A percentile compares a stretch with the other conserved stretches of the same genome.
Conservation (phyloP, 2,113 vertebrate species). For the Crotalus helleri region DNA sequence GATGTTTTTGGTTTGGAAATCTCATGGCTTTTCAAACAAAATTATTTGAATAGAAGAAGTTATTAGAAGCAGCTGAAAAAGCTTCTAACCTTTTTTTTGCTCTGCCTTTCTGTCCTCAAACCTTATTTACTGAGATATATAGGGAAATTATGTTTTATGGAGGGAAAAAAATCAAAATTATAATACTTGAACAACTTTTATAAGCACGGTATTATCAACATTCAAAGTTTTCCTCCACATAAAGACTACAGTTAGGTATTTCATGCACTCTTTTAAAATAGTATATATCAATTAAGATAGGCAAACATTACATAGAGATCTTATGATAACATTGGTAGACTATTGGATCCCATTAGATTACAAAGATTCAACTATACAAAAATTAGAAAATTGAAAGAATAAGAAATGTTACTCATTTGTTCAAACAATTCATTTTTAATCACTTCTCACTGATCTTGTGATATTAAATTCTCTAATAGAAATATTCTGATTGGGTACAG, state of each 20-base stretch:
- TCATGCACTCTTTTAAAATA: conserved; percentile 1
- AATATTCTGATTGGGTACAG: neutral
- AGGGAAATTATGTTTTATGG: neutral
- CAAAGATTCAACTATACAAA: neutral
- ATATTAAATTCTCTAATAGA: neutral
- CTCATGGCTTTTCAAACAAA: conserved; percentile 33
- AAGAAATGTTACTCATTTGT: neutral
- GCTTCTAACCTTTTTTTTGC: conserved; percentile 20
- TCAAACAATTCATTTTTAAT: neutral
- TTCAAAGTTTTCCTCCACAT: neutral
- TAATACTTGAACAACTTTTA: conserved; percentile 45
- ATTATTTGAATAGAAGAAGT: neutral
- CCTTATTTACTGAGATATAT: conserved; percentile 21
- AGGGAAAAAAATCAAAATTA: neutral
- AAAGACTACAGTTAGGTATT: neutral
- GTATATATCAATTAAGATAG: neutral
- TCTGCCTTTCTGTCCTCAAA: conserved; percentile 12
- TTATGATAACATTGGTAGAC: neutral
- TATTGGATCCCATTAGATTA: neutral
- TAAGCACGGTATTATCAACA: conserved; percentile 19
- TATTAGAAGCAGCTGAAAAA: conserved; percentile 31
- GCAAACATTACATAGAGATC: neutral
- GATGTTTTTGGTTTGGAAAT: conserved; percentile 46
- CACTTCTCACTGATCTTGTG: neutral
- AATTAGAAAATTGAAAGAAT: neutral